Evolutionary conservation across 2,113 vertebrate genomes (phyloP).

Genomic region (Azemiops feae): DNA sequence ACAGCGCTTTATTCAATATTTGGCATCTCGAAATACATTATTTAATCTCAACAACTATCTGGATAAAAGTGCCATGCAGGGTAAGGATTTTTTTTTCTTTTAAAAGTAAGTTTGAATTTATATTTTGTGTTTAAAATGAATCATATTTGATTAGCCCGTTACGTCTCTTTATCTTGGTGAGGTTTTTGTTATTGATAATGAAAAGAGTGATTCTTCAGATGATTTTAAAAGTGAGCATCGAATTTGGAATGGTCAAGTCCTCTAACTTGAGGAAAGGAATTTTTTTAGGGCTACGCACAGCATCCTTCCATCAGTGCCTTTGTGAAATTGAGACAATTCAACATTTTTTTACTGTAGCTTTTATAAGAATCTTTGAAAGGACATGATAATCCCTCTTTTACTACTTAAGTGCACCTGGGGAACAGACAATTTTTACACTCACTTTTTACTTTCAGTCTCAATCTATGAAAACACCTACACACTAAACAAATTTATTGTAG

Average conservation of each 20-base stretch:
- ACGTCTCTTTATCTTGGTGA: neutral
- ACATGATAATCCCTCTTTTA: neutral
- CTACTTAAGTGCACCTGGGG: neutral
- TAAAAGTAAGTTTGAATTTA: slow-evolving; percentile 1
- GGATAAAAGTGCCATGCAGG: slow-evolving; percentile 92
- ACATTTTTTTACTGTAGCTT: neutral
- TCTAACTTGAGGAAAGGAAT: neutral
- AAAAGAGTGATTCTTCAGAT: neutral
- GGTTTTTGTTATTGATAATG: neutral
- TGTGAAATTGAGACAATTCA: neutral
- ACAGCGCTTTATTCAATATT: slow-evolving; percentile 93
- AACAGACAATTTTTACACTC: neutral
- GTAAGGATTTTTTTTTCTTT: slow-evolving; percentile 64
- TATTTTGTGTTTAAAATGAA: neutral
- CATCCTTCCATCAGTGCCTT: neutral
- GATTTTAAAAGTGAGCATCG: neutral
- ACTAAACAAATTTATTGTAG: neutral
- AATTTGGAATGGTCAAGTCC: neutral
- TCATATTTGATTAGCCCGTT: neutral
- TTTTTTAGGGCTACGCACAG: neutral
- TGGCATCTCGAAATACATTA: slow-evolving; percentile 91
- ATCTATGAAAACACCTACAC: neutral
- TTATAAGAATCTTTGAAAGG: neutral
- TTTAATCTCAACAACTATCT: slow-evolving; percentile 97
- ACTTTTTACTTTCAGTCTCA: neutral